phyloP scores from a whole-genome alignment of 1,140 invertebrate genomes.

The Stegodyphus dumicola region DNA sequence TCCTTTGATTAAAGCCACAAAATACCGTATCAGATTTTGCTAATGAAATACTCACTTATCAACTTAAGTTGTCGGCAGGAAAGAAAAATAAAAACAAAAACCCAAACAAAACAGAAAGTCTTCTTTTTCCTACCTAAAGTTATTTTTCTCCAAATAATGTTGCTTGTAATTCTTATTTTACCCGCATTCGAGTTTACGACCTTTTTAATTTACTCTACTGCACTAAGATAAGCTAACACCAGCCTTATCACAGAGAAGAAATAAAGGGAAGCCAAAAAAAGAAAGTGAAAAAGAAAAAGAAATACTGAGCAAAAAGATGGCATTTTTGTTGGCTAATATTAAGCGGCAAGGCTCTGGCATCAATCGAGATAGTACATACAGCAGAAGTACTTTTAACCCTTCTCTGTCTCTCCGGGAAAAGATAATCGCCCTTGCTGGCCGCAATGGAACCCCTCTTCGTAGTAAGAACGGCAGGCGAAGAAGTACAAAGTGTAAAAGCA shows the following conservation, averaged over 20 bases:
- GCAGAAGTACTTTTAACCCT: too few species aligned
- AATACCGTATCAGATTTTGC: too few species aligned
- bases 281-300: too few species aligned
- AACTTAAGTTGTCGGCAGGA: too few species aligned
- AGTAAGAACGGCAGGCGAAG: constrained; percentile 20
- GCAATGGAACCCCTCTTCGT: neutral
- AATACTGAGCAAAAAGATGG: neutral
- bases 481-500: constrained; percentile 55
- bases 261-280: neutral
- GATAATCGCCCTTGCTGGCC: neutral
- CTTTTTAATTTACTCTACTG: neutral
- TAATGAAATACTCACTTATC: too few species aligned
- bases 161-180: too few species aligned
- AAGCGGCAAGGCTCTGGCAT: neutral
- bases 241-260: neutral
- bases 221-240: neutral
- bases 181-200: neutral
- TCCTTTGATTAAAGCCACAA: too few species aligned
- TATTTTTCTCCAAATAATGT: too few species aligned
- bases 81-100: too few species aligned
- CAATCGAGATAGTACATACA: neutral
- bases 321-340: too few species aligned
- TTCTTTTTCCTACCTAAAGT: too few species aligned
- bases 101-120: too few species aligned
- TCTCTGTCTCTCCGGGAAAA: neutral